Evolutionary conservation across 2,113 vertebrate genomes (phyloP).

Genomic region (Sander vitreus): DNA sequence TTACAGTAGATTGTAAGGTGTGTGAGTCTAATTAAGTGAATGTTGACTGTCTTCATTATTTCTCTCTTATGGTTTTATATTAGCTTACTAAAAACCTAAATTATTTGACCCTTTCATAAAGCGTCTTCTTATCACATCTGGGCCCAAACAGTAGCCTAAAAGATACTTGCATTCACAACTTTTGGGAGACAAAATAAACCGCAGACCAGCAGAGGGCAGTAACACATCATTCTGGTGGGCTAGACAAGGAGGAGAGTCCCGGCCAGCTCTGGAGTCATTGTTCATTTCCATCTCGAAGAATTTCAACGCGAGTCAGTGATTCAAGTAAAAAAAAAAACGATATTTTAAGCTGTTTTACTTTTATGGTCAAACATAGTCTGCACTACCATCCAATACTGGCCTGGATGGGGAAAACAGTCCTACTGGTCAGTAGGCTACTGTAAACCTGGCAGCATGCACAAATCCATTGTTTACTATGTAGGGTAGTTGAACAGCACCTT

Average conservation of each 20-base stretch:
- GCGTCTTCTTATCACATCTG: too few species aligned
- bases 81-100: too few species aligned
- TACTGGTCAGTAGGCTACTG: neutral
- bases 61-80: too few species aligned
- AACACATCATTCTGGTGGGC: neutral
- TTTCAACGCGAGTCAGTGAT: neutral
- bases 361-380: neutral
- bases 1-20: too few species aligned
- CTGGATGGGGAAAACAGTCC: neutral
- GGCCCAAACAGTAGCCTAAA: too few species aligned
- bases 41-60: too few species aligned
- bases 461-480: neutral
- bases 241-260: neutral
- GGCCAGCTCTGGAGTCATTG: neutral
- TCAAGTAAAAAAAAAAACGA: neutral
- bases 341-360: neutral
- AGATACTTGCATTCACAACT: too few species aligned
- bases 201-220: conserved; percentile 53
- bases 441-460: too few species aligned
- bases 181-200: neutral
- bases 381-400: neutral
- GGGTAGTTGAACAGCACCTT: neutral
- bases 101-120: too few species aligned
- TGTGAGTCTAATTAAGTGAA: too few species aligned
- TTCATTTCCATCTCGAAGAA: neutral